Base-by-base conservation (phyloP, 2,113 vertebrate species). In the Piaya cayana region DNA sequence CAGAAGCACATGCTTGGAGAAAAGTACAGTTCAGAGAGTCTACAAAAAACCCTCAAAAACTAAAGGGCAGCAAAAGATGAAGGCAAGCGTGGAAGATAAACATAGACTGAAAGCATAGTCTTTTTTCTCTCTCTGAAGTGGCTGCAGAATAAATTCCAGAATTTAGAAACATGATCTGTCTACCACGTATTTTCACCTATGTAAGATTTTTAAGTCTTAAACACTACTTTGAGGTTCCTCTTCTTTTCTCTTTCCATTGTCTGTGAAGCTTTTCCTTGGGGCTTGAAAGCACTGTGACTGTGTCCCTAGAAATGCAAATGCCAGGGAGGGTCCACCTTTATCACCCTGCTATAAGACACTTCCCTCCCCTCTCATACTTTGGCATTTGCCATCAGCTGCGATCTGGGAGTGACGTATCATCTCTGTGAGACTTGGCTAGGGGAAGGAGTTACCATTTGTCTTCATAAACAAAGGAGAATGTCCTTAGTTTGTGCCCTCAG, bases 261-360 rank as follows among this genome's bases (percentile, higher is more conserved):
- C 49, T 77, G 15, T 56, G 69, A 64, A 50, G 37, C 17, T 69
- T 5, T 12, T 78, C 30, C 47, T 1, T 1, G n/a, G 68, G 52
- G 26, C n/a, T 2, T 29, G 16, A 12, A 45, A 78, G 69, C 5
- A 3, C n/a, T 10, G 36, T 16, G 13, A 15, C 26, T 6, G 32
- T 17, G 18, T 53, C 43, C 60, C n/a, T 29, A 9, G 43, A 49
- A 15, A 16, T 4, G 9, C 0, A 2, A 47, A 27, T 7, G 18
- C 39, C 56, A 55, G 50, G 45, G 45, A 55, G 63, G 23, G 22
- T 56, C 39, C 74, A 68, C 36, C 74, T 30, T 3, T 5, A 47
- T 21, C 80, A 36, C 29, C 25, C 45, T 58, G 30, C 68, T 43
- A 17, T 21, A 49, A 4, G 76, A 32, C 4, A 2, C 36, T 42